Conservation (phyloP, 2,888 invertebrate genomes). For the Ceraclea dissimilis region DNA sequence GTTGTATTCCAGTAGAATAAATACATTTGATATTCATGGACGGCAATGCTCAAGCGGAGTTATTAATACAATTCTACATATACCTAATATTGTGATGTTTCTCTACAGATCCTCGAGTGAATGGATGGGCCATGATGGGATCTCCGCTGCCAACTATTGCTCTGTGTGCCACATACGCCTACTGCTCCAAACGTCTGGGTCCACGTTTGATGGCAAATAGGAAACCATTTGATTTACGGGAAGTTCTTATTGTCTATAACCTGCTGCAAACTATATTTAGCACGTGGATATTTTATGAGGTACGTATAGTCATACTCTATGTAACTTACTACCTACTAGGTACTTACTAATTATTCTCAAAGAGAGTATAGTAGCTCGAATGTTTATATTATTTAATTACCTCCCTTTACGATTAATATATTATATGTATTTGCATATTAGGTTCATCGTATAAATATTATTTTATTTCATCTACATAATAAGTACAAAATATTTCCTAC, state of each 20-base stretch:
- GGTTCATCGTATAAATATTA: no score
- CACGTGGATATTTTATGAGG: conserved; percentile 88
- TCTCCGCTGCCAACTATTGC: conserved; percentile 79
- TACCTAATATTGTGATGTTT: no score
- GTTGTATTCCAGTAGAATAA: no score
- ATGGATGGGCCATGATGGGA: conserved; percentile 83
- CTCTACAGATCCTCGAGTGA: conserved; percentile 75
- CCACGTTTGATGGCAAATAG: conserved; percentile 85
- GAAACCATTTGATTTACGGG: conserved; percentile 77
- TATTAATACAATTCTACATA: no score
- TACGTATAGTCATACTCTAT: conserved; percentile 39
- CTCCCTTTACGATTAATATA: neutral
- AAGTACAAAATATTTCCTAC: no score
- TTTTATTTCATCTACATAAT: no score
- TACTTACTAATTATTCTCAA: neutral
- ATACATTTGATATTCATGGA: no score
- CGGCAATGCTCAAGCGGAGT: no score
- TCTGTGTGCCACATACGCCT: conserved; percentile 77
- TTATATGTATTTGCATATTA: no score
- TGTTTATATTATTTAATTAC: neutral
- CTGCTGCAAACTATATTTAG: conserved; percentile 84
- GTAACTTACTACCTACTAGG: neutral
- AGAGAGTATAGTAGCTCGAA: neutral
- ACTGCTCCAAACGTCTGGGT: conserved; percentile 73
- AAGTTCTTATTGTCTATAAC: conserved; percentile 78